A percentile compares a stretch with the other conserved stretches of the same genome.
phyloP scores from a whole-genome alignment of 2,113 vertebrate species.

The Erythrocercus mccallii region DNA sequence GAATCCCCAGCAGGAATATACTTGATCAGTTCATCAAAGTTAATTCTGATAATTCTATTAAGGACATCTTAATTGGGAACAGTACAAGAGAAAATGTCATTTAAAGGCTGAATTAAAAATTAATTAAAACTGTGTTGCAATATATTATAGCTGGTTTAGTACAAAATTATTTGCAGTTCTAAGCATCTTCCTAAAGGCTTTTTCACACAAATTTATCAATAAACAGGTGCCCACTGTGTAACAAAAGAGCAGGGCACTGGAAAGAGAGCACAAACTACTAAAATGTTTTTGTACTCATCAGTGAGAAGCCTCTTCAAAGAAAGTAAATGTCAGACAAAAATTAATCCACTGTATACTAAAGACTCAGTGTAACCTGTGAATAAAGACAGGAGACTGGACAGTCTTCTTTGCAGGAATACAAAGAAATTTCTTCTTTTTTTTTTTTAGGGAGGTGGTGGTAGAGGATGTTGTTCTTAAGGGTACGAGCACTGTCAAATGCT shows the following conservation, averaged over 20 bases:
- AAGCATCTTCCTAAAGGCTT: background rate
- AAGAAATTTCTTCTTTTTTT: background rate
- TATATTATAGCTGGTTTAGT: background rate
- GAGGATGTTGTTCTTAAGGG: background rate
- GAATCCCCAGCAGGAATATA: background rate
- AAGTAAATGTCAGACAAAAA: background rate
- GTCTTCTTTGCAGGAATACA: background rate
- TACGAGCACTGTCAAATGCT: background rate
- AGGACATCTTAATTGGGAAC: slow-evolving; percentile 10
- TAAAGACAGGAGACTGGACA: background rate
- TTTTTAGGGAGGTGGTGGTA: background rate
- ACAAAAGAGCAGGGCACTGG: background rate
- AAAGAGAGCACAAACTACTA: background rate
- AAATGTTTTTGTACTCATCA: background rate
- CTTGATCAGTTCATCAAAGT: background rate
- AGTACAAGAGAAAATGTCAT: background rate
- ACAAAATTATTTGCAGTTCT: background rate
- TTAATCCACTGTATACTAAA: background rate
- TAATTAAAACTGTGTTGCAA: background rate
- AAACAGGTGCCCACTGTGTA: background rate
- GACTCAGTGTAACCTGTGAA: background rate
- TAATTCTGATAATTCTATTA: slow-evolving; percentile 41
- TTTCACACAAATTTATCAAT: background rate
- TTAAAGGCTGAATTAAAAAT: background rate
- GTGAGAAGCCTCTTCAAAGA: background rate